Conservation (phyloP, 2,797 vertebrate species). For the Micropoecilia bifurca region DNA sequence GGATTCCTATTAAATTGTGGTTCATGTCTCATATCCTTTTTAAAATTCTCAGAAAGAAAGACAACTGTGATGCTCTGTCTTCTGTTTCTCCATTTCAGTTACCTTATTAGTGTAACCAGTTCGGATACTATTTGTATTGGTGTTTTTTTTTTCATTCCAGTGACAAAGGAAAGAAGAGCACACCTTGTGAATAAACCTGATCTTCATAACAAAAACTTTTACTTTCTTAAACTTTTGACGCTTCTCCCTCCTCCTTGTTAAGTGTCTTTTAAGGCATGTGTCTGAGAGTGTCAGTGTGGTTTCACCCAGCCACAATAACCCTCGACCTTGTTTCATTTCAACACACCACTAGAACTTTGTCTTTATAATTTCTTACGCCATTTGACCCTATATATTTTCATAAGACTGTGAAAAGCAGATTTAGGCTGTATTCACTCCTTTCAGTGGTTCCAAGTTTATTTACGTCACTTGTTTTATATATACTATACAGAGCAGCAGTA, state of each 20-base stretch:
- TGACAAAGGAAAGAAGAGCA: background rate
- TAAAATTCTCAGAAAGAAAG: slow-evolving; percentile 17
- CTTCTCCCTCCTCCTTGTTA: background rate
- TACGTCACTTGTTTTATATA: background rate
- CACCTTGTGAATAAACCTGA: background rate
- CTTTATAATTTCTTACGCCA: background rate
- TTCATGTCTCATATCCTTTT: slow-evolving; percentile 34
- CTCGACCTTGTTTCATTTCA: background rate
- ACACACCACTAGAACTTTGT: background rate
- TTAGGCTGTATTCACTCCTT: background rate
- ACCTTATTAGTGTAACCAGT: background rate
- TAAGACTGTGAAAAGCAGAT: background rate
- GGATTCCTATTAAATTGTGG: slow-evolving; percentile 12
- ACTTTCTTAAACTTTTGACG: background rate
- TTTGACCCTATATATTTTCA: background rate
- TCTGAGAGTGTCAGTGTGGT: slow-evolving; percentile 15
- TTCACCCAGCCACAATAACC: slow-evolving; percentile 9
- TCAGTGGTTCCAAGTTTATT: background rate
- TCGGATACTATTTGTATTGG: background rate
- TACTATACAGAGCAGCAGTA: background rate
- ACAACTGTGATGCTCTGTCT: background rate
- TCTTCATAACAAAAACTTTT: background rate
- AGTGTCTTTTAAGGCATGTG: too few species aligned
- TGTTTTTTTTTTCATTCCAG: background rate
- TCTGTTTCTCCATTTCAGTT: slow-evolving; percentile 13